phyloP scores from a whole-genome alignment of 2,888 invertebrate species.

The Drosophila maculinotata region DNA sequence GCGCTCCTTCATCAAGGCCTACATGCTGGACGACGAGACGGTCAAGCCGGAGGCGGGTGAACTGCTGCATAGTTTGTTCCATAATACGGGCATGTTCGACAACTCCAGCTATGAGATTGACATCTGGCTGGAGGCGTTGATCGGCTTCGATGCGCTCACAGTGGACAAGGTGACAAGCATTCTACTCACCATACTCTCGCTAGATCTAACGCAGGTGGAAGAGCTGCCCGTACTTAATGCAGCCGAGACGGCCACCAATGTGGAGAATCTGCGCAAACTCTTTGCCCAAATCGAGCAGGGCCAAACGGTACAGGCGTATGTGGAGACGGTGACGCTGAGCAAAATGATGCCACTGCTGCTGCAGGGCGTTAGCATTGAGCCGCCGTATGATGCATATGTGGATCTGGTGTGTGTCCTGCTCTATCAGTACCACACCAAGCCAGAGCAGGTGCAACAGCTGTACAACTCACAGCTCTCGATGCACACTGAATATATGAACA shows the following conservation, averaged over 20 bases:
- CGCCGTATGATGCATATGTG: slow-evolving; percentile 84
- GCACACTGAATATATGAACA: slow-evolving; percentile 65
- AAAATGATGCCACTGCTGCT: slow-evolving; percentile 83
- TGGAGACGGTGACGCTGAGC: slow-evolving; percentile 82
- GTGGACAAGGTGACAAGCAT: slow-evolving; percentile 75
- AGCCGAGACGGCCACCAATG: slow-evolving; percentile 52
- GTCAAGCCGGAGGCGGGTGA: slow-evolving; percentile 86
- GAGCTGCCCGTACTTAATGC: slow-evolving; percentile 42
- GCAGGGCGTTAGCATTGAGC: slow-evolving; percentile 77
- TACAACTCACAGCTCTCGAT: slow-evolving; percentile 59
- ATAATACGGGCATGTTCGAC: slow-evolving; percentile 88
- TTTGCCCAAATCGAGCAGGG: slow-evolving; percentile 85
- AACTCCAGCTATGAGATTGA: slow-evolving; percentile 87
- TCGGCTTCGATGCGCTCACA: slow-evolving; percentile 66
- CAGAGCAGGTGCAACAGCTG: slow-evolving; percentile 66
- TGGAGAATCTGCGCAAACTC: slow-evolving; percentile 74
- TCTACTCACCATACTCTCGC: slow-evolving; percentile 64
- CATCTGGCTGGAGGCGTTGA: slow-evolving; percentile 87
- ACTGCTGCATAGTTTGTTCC: slow-evolving; percentile 87
- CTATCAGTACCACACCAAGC: slow-evolving; percentile 81
- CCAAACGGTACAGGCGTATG: slow-evolving; percentile 81
- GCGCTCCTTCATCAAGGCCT: slow-evolving; percentile 87
- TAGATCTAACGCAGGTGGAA: slow-evolving; percentile 63
- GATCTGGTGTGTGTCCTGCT: slow-evolving; percentile 83
- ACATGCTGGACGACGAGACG: slow-evolving; percentile 81